Conservation (phyloP, 2,888 invertebrate genomes). For the Tachina lurida region DNA sequence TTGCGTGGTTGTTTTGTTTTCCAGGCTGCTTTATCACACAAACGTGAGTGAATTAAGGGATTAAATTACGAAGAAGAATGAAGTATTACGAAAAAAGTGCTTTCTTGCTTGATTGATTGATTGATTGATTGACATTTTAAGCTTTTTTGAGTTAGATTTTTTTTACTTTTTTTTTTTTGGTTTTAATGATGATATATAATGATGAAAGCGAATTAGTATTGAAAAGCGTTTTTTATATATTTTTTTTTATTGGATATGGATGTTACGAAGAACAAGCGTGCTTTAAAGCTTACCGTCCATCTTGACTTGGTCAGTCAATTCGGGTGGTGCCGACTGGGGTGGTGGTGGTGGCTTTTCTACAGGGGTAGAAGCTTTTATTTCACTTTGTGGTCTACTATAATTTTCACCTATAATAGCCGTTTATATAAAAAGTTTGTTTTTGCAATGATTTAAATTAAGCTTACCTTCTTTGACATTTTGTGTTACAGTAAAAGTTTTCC, state of each 20-base stretch:
- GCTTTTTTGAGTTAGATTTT: slow-evolving; percentile 73
- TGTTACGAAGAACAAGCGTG: slow-evolving; percentile 77
- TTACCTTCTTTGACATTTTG: slow-evolving; percentile 93
- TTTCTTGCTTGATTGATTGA: slow-evolving; percentile 70
- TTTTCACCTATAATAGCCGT: slow-evolving; percentile 86
- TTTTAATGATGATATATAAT: slow-evolving; percentile 75
- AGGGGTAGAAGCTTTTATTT: slow-evolving; percentile 90
- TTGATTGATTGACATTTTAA: slow-evolving; percentile 70
- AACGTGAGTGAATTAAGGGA: slow-evolving; percentile 74
- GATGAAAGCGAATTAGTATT: slow-evolving; percentile 75
- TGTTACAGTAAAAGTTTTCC: slow-evolving; percentile 96
- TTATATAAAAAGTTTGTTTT: not conserved
- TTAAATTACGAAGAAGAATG: slow-evolving; percentile 72
- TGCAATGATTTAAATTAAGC: not conserved
- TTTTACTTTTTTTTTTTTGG: slow-evolving; percentile 69
- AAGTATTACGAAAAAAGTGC: slow-evolving; percentile 73
- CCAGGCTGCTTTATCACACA: slow-evolving; percentile 77
- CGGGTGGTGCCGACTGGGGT: slow-evolving; percentile 88
- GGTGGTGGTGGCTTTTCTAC: slow-evolving; percentile 86
- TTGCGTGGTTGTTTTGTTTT: slow-evolving; percentile 69
- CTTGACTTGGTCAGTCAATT: slow-evolving; percentile 85
- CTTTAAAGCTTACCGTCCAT: slow-evolving; percentile 84
- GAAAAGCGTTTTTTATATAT: slow-evolving; percentile 70
- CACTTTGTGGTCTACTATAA: slow-evolving; percentile 93
- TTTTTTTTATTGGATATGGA: slow-evolving; percentile 72